Base-by-base conservation (phyloP, 2,113 vertebrate genomes). In the Erythrocercus mccallii region DNA sequence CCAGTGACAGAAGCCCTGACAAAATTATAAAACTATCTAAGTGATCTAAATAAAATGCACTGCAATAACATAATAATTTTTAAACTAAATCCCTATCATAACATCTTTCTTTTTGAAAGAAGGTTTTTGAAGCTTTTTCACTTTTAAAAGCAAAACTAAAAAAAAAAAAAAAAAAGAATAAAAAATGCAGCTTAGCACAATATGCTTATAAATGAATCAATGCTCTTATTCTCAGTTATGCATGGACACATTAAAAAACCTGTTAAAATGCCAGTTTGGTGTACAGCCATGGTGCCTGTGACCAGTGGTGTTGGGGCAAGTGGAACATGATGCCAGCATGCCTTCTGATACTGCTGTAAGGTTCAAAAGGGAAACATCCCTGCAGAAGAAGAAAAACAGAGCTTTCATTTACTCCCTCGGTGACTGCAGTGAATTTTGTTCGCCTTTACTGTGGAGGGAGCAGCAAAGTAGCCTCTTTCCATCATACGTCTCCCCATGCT, bases 401-500 rank as follows among this genome's bases (percentile, higher is more conserved):
- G 11, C 10, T 56, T 71, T 79, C 61, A 76, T 66, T 84, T 78
- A n/a, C 19, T 90, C 6, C 15, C 27, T 47, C 44, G n/a, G 37
- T 10, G 9, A 35, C 69, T 4, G 3, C 48, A 33, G 35, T 60
- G 77, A 50, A 61, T 88, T 93, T 74, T 60, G 24, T 38, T 82
- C 20, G 13, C 1, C 21, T 78, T 81, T 28, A 8, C 33, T 13
- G n/a, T n/a, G 38, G 33, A 71, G 28, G 38, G 64, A 78, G 76
- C 72, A 88, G 56, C 51, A 56, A 54, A 73, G 47, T 65, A 47
- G 51, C 10, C 64, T 78, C 24, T 51, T 60, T 8, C 35, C 15
- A 10, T 28, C 48, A 8, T 18, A 5, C 22, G 40, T 44, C 27
- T 92, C 54, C 17, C 20, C 3, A 19, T 0, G 0, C 8, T 57